These are phyloP conservation scores for Pedetes capensis DNA, from an alignment of 2,113 vertebrate genomes.

Conservation along the genomic window DNA sequence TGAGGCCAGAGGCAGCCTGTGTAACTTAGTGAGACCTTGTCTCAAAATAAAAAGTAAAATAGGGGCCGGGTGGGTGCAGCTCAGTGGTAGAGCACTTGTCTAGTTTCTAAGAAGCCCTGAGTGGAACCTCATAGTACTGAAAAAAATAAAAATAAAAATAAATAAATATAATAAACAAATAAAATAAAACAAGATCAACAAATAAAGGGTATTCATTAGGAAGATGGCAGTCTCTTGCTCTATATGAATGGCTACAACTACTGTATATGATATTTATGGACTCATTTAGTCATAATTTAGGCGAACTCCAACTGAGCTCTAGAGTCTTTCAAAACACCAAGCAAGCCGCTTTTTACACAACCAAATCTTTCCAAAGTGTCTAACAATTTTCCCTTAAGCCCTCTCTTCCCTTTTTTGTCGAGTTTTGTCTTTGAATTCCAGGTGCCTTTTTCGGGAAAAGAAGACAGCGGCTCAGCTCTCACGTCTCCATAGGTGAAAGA, in stretches of 20 bases:
- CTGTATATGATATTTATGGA: neutral
- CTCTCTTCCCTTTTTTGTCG: neutral
- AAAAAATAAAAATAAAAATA: no score
- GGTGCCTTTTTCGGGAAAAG: neutral
- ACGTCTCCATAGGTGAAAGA: neutral
- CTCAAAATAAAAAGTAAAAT: no score
- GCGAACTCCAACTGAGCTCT: neutral
- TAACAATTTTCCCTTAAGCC: neutral
- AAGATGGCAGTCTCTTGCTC: neutral
- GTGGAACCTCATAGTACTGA: no score
- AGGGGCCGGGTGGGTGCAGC: no score
- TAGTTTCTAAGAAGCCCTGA: no score
- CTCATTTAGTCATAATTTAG: neutral
- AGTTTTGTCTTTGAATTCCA: neutral
- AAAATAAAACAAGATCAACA: neutral
- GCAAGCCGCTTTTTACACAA: neutral
- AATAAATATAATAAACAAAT: no score
- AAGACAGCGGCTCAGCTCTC: neutral
- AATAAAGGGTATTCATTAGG: neutral
- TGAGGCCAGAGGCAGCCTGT: no score
- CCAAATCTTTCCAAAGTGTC: neutral
- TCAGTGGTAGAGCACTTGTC: no score
- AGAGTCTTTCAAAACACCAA: slow-evolving; percentile 10
- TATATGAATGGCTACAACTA: neutral
- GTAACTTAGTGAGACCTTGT: no score